A percentile compares a stretch with the other conserved stretches of the same genome.
Evolutionary conservation across 2,797 vertebrate genomes (phyloP).

Genomic region (Thaleichthys pacificus): DNA sequence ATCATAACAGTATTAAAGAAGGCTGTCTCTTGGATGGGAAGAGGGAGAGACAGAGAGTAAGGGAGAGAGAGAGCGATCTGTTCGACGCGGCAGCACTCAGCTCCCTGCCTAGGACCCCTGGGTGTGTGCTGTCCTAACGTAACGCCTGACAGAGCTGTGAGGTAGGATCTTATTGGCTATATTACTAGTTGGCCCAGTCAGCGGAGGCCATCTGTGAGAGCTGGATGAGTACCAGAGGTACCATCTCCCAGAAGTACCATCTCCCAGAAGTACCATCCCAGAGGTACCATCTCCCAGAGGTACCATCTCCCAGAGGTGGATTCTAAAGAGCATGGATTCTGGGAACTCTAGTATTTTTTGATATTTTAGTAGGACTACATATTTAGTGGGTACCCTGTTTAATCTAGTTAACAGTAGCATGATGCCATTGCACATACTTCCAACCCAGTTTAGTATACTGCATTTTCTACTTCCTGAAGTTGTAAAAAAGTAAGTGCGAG

Average conservation of each 20-base stretch:
- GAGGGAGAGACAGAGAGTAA: not conserved
- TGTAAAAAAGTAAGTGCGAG: too few relatives aligned
- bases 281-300: slow-evolving; percentile 41
- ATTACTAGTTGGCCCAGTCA: slow-evolving; percentile 68
- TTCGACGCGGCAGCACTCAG: not conserved
- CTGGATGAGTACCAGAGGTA: slow-evolving; percentile 33
- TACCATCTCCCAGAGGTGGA: too few relatives aligned
- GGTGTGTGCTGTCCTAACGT: not conserved
- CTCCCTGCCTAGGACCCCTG: not conserved
- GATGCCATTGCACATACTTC: too few relatives aligned
- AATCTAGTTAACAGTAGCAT: too few relatives aligned
- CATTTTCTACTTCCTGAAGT: too few relatives aligned
- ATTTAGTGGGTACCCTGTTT: too few relatives aligned
- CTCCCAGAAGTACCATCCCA: slow-evolving; percentile 64
- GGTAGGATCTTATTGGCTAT: not conserved
- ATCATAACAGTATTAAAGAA: too few relatives aligned
- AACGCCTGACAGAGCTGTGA: not conserved
- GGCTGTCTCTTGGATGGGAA: not conserved
- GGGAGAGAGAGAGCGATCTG: slow-evolving; percentile 1
- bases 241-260: slow-evolving; percentile 12
- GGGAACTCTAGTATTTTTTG: too few relatives aligned
- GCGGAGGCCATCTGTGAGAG: slow-evolving; percentile 68
- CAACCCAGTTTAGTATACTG: too few relatives aligned
- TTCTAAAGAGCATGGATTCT: too few relatives aligned
- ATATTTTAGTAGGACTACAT: too few relatives aligned